Evolutionary conservation across 2,797 vertebrate species (phyloP).

Genomic region (Spinibarbus caldwelli): DNA sequence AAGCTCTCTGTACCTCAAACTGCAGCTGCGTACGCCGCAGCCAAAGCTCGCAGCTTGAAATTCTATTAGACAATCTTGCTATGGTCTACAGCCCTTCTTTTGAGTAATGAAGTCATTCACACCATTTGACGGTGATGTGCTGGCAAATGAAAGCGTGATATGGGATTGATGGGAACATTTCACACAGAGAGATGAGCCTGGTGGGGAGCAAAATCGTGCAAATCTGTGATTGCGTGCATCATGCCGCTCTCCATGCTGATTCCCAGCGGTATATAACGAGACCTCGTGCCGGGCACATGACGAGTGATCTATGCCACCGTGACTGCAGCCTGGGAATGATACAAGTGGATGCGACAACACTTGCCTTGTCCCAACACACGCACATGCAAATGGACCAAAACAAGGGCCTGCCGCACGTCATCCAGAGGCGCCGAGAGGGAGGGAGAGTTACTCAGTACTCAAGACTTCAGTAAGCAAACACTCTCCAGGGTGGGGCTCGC

Average conservation of each 20-base stretch:
- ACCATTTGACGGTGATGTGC: slow-evolving; percentile 49
- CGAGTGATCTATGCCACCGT: slow-evolving; percentile 68
- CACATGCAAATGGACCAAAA: slow-evolving; percentile 27
- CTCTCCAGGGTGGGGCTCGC: slow-evolving; percentile 70
- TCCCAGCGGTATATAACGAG: slow-evolving; percentile 58
- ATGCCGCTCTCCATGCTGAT: slow-evolving; percentile 18
- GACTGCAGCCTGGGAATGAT: slow-evolving; percentile 64
- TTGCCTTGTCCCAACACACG: slow-evolving; percentile 71
- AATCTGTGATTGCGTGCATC: slow-evolving; percentile 41
- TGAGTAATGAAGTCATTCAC: slow-evolving; percentile 36
- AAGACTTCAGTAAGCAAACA: slow-evolving; percentile 74
- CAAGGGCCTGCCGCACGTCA: slow-evolving; percentile 68
- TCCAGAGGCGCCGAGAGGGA: slow-evolving; percentile 58
- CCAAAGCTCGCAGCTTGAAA: slow-evolving; percentile 29
- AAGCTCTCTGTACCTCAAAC: slow-evolving; percentile 40
- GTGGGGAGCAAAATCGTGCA: slow-evolving; percentile 32
- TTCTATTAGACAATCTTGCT: slow-evolving; percentile 26
- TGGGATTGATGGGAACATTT: slow-evolving; percentile 42
- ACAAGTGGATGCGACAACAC: slow-evolving; percentile 73
- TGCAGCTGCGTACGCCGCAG: slow-evolving; percentile 5
- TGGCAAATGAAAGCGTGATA: slow-evolving; percentile 41
- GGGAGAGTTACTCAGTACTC: slow-evolving; percentile 73
- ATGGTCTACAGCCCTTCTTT: not conserved
- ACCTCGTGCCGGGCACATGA: slow-evolving; percentile 62
- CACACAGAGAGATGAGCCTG: slow-evolving; percentile 35